Evolutionary conservation across 2,888 invertebrate species (phyloP).

Genomic region (Pyrrhia umbra): DNA sequence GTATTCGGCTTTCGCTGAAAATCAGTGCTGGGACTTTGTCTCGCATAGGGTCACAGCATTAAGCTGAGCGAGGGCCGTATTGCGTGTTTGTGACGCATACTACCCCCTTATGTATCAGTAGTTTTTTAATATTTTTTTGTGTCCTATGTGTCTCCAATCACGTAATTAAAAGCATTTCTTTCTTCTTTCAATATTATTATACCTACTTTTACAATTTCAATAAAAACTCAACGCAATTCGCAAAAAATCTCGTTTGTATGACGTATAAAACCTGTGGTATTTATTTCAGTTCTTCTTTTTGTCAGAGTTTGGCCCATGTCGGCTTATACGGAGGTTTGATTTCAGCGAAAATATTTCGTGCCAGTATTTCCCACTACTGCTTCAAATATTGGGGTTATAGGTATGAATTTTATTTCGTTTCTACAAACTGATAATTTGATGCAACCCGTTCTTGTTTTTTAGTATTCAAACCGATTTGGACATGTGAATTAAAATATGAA

Average conservation of each 20-base stretch:
- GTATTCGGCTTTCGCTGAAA: no score
- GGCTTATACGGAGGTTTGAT: constrained; percentile 25
- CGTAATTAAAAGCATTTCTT: no score
- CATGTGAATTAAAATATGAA: no score
- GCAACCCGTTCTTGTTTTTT: not conserved
- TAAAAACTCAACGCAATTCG: constrained; percentile 15
- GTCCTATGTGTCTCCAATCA: no score
- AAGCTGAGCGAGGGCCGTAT: no score
- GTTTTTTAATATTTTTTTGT: no score
- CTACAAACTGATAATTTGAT: not conserved
- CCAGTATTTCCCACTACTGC: not conserved
- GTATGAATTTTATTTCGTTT: constrained; percentile 13
- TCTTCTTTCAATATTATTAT: no score
- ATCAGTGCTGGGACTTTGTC: no score
- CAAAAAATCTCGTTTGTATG: constrained; percentile 13
- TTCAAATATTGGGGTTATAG: not conserved
- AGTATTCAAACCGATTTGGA: no score
- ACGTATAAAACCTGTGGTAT: not conserved
- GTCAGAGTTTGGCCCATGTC: not conserved
- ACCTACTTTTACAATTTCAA: constrained; percentile 15
- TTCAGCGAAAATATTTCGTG: constrained; percentile 16
- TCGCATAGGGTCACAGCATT: no score
- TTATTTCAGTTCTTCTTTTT: constrained; percentile 10
- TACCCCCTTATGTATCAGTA: no score
- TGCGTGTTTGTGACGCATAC: no score